These are phyloP conservation scores for Tenebrio molitor DNA, from an alignment of 1,140 invertebrate species.

Conservation along the genomic window DNA sequence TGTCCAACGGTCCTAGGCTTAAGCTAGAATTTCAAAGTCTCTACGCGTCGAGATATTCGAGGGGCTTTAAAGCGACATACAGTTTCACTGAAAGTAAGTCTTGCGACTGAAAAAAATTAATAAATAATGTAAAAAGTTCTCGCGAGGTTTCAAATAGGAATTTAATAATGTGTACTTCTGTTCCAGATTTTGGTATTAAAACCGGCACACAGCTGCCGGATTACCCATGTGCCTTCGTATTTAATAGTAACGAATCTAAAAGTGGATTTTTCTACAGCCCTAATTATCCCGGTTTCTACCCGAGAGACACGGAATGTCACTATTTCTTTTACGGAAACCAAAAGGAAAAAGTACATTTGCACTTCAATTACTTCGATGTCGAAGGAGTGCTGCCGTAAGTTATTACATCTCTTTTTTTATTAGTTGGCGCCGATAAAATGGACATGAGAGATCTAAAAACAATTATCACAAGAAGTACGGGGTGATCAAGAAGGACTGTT, in stretches of 20 bases:
- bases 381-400: slow-evolving; percentile 92
- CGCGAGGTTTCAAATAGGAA: no score
- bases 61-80: slow-evolving; percentile 90
- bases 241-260: slow-evolving; percentile 82
- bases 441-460: no score
- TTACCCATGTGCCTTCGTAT: slow-evolving; percentile 86
- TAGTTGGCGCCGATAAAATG: not conserved
- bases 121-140: not conserved
- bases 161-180: no score
- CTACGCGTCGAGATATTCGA: slow-evolving; percentile 77
- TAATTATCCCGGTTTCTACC: slow-evolving; percentile 94
- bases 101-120: not conserved
- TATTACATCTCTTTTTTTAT: not conserved
- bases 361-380: slow-evolving; percentile 92
- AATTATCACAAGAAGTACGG: no score
- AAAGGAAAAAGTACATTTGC: slow-evolving; percentile 86
- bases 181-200: slow-evolving; percentile 84
- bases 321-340: slow-evolving; percentile 91
- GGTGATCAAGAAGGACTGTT: no score
- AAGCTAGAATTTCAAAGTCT: slow-evolving; percentile 86
- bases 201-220: slow-evolving; percentile 80
- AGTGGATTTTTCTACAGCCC: slow-evolving; percentile 91
- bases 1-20: slow-evolving; percentile 89
- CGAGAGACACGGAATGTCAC: slow-evolving; percentile 92
- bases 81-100: slow-evolving; percentile 90